Evolutionary conservation across 2,888 invertebrate genomes (phyloP).

Genomic region (Lasioglossum pauxillum): DNA sequence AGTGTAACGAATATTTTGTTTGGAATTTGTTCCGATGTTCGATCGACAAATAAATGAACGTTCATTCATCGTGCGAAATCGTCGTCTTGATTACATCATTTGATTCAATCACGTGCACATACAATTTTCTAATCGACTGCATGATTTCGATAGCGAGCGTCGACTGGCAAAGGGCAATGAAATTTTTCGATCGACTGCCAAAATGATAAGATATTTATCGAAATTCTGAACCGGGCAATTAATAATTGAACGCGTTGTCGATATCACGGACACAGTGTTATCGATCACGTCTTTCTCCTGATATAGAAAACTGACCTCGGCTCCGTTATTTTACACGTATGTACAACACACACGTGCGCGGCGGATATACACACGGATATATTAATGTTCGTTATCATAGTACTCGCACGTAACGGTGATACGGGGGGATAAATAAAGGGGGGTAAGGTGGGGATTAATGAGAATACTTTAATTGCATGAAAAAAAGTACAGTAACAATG

Average conservation of each 20-base stretch:
- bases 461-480: constrained; percentile 79
- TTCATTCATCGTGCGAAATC: neutral
- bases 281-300: neutral
- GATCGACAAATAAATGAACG: no score
- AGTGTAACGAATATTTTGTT: no score
- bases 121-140: no score
- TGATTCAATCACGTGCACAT: no score
- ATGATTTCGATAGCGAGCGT: no score
- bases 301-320: neutral
- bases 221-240: neutral
- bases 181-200: neutral
- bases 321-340: constrained; percentile 6
- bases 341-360: neutral
- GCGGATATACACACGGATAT: neutral
- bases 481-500: constrained; percentile 76
- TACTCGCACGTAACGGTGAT: neutral
- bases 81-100: neutral
- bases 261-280: neutral
- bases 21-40: no score
- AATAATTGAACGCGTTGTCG: neutral
- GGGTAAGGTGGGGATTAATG: constrained; percentile 69
- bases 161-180: no score
- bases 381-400: constrained; percentile 12
- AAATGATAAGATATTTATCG: neutral
- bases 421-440: constrained; percentile 51